Conservation (phyloP, 1,140 invertebrate species). For the Dendroctonus ponderosae region DNA sequence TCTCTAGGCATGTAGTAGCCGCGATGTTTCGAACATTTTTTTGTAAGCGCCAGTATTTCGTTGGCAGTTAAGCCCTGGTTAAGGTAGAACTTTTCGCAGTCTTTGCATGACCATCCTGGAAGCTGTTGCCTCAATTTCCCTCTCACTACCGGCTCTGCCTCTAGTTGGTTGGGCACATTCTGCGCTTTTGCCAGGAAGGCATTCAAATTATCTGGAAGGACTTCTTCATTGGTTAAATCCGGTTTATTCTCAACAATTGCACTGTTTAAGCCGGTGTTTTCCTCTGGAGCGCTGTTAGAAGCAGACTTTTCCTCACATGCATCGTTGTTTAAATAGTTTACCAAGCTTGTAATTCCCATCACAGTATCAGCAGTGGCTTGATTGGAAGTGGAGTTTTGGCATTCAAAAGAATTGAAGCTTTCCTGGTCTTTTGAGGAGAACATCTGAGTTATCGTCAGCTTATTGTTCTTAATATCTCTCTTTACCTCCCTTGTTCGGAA, state of each 20-base stretch:
- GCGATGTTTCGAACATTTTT: conserved; percentile 26
- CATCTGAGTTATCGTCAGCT: background rate
- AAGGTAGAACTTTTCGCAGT: conserved; percentile 25
- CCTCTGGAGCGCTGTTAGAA: background rate
- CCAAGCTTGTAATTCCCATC: conserved; percentile 1
- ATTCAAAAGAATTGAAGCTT: no score
- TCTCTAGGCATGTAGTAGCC: conserved; percentile 23
- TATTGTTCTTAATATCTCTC: background rate
- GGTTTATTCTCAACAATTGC: conserved; percentile 2
- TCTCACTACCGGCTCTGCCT: conserved; percentile 16
- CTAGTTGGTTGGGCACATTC: conserved; percentile 5
- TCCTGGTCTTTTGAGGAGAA: background rate
- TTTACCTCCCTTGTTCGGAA: background rate
- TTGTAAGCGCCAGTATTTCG: conserved; percentile 15
- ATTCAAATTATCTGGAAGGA: conserved; percentile 11
- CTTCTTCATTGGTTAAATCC: background rate
- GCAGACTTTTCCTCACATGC: background rate
- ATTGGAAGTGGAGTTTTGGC: no score
- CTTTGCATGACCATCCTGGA: conserved; percentile 26
- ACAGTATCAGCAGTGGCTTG: background rate
- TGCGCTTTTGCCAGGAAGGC: conserved; percentile 20
- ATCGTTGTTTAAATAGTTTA: background rate
- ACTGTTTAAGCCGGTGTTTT: conserved; percentile 4
- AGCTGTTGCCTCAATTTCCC: conserved; percentile 21
- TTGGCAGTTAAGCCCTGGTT: conserved; percentile 14